phyloP scores from a whole-genome alignment of 2,113 vertebrate species.

The Caracal caracal region DNA sequence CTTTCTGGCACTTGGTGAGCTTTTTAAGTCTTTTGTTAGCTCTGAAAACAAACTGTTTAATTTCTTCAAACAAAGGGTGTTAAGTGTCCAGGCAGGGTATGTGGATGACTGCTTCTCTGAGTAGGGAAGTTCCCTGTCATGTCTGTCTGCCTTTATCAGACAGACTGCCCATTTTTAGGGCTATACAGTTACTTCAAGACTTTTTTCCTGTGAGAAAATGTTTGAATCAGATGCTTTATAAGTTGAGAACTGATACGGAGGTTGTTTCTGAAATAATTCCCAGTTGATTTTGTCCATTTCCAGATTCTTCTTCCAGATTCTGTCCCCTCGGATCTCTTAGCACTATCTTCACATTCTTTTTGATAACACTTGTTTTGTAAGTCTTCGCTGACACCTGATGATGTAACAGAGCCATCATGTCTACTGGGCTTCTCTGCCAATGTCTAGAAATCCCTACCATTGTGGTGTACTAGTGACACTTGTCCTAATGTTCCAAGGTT shows the following conservation, averaged over 20 bases:
- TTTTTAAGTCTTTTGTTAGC: background rate
- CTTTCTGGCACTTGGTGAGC: background rate
- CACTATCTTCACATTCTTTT: background rate
- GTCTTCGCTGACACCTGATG: background rate
- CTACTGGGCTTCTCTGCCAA: background rate
- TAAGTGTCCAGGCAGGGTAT: background rate
- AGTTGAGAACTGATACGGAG: background rate
- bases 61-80: background rate
- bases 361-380: background rate
- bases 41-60: background rate
- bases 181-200: background rate
- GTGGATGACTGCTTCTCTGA: background rate
- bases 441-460: background rate
- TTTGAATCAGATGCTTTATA: background rate
- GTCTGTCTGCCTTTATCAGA: background rate
- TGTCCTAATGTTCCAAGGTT: background rate
- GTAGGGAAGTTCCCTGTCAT: background rate
- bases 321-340: background rate
- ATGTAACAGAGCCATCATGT: background rate
- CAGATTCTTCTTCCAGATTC: background rate
- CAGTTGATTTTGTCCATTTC: background rate
- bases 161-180: background rate
- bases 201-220: background rate
- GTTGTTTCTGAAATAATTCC: background rate
- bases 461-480: background rate